Conservation (phyloP, 1,140 invertebrate species). For the Scaptomyza graminum region DNA sequence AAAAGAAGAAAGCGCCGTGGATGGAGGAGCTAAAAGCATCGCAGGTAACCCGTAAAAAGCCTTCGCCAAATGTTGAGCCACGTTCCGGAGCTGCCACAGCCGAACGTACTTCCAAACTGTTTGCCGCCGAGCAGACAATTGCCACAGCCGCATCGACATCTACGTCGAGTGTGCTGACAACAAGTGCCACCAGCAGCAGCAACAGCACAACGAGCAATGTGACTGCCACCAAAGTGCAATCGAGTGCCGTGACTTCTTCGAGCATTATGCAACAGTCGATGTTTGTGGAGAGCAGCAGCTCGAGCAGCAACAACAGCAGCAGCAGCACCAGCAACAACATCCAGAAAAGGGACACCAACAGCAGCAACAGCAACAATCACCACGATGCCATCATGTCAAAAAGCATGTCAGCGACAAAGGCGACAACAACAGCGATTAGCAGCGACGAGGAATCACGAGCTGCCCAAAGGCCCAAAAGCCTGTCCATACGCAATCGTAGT, state of each 20-base stretch:
- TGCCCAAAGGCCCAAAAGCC: constrained; percentile 67
- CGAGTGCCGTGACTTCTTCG: constrained; percentile 70
- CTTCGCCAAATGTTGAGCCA: constrained; percentile 82
- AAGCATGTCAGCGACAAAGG: constrained; percentile 50
- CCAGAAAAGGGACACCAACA: constrained; percentile 38
- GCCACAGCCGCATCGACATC: background rate
- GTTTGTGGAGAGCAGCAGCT: constrained; percentile 62
- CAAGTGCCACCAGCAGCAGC: constrained; percentile 24
- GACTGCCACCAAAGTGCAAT: constrained; percentile 77
- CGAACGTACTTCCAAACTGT: constrained; percentile 70
- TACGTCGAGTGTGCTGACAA: constrained; percentile 34
- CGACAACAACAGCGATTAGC: constrained; percentile 34
- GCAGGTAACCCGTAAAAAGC: constrained; percentile 86
- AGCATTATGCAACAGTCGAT: constrained; percentile 69
- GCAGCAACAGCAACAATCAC: constrained; percentile 57
- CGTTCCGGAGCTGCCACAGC: constrained; percentile 53
- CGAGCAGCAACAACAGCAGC: constrained; percentile 34
- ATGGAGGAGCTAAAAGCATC: constrained; percentile 88
- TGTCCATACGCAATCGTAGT: constrained; percentile 79
- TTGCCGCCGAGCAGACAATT: constrained; percentile 54
- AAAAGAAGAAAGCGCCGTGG: constrained; percentile 88
- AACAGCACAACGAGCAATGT: constrained; percentile 33
- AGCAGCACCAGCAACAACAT: constrained; percentile 69
- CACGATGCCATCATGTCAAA: constrained; percentile 62
- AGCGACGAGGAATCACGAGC: constrained; percentile 69